phyloP scores from a whole-genome alignment of 2,888 invertebrate genomes.

The Tolmerus cingulatus region DNA sequence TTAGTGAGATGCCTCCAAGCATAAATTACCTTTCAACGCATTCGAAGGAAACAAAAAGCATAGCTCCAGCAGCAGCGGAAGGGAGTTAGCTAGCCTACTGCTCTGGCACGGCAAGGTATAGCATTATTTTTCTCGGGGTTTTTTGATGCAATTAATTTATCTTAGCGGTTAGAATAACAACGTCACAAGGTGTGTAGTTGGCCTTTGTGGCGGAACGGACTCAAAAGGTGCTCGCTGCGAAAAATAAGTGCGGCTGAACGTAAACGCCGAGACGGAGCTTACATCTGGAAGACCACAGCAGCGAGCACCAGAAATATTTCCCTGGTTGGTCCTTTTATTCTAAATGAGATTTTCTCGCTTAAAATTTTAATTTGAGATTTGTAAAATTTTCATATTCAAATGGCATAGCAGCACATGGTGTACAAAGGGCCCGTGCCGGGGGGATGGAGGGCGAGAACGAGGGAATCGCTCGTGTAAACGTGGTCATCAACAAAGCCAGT shows the following conservation, averaged over 20 bases:
- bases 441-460: background rate
- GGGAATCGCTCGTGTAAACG: constrained; percentile 40
- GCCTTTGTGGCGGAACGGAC: background rate
- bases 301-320: constrained; percentile 15
- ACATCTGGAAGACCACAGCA: constrained; percentile 36
- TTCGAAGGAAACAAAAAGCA: background rate
- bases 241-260: constrained; percentile 29
- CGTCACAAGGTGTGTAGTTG: constrained; percentile 20
- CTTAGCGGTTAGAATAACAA: constrained; percentile 34
- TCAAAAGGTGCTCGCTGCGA: constrained; percentile 17
- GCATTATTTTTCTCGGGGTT: background rate
- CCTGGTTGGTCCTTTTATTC: constrained; percentile 36
- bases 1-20: constrained; percentile 29
- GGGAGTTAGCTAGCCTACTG: background rate
- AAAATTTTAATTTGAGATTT: constrained; percentile 43
- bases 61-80: background rate
- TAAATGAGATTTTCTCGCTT: constrained; percentile 42
- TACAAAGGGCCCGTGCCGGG: background rate
- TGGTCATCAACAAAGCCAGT: constrained; percentile 41
- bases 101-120: background rate
- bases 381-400: constrained; percentile 42
- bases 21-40: constrained; percentile 36
- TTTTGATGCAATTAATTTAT: constrained; percentile 39
- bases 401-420: constrained; percentile 40
- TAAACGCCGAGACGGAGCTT: constrained; percentile 16